These are phyloP conservation scores for Bombycilla garrulus DNA, from an alignment of 2,113 vertebrate species.

Conservation along the genomic window DNA sequence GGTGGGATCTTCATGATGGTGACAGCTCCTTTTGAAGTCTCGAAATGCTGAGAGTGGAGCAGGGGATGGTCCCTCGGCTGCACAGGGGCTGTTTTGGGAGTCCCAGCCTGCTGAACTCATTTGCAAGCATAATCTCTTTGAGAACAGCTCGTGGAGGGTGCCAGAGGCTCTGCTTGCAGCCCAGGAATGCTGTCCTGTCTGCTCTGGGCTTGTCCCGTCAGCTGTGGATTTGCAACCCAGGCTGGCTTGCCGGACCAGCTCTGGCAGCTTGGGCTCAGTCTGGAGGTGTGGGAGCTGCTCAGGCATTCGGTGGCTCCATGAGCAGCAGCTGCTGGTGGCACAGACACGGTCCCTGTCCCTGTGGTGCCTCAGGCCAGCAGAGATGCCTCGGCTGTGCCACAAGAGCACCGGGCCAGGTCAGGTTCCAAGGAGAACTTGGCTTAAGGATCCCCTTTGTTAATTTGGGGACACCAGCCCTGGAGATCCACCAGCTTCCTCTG, in stretches of 20 bases:
- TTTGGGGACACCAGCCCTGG: not conserved
- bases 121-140: slow-evolving; percentile 7
- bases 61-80: not conserved
- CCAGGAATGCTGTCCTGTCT: not conserved
- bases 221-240: slow-evolving; percentile 33
- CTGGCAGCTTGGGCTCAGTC: not conserved
- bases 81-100: not conserved
- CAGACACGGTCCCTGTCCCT: not conserved
- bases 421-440: not conserved
- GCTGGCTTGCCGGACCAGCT: slow-evolving; percentile 36
- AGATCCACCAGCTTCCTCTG: not conserved
- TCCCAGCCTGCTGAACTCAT: not conserved
- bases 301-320: rapidly evolving
- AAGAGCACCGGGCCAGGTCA: not conserved
- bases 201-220: slow-evolving; percentile 35
- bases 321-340: not conserved
- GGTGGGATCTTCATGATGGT: not conserved
- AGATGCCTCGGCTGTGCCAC: not conserved
- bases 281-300: slow-evolving; percentile 27
- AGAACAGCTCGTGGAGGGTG: not conserved
- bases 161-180: not conserved
- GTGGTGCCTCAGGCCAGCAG: not conserved
- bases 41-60: not conserved
- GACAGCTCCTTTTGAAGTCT: not conserved
- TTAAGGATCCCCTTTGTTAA: not conserved